Evolutionary conservation across 2,888 invertebrate genomes (phyloP), one percentile per base, ranked within the genome.

Genomic region (Phalera bucephala): DNA sequence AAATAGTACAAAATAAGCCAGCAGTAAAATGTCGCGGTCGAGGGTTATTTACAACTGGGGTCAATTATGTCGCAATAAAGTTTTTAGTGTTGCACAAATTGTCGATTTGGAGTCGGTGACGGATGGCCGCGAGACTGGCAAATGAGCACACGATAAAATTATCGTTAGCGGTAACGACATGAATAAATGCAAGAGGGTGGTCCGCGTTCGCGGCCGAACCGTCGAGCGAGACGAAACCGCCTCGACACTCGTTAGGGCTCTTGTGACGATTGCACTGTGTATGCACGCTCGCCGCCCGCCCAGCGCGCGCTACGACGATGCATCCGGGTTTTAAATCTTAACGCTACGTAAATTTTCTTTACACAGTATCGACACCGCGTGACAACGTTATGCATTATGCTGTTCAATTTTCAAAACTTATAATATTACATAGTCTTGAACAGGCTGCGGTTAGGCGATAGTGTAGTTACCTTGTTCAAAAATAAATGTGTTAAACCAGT

Each of bases 61-160:
- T 85, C 88, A 86, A 88, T 87, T 87, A 87, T 79, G 81, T 72
- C 64, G 80, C 80, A 80, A 86, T 89, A 87, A 87, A 86, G 80
- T 80, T 87, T 86, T 87, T 85, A 88, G 85, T 86, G 81, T 78
- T 80, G 79, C 78, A 81, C 86, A 85, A 88, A 87, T 89, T 83
- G 86, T 74, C 86, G 85, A 83, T 87, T 86, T 83, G 80, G 78
- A 72, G 70, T 73, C 76, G 72, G 79, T 87, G 88, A 89, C 86
- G 85, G 81, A 88, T 88, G 80, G 83, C 72, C 80, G 76, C 79
- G 81, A 81, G 80, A 72, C 83, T 80, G 85, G 83, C 83, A 89
- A 90, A 90, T 90, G 89, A 90, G 90, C 89, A 88, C 86, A 85
- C 89, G 89, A 90, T 90, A 90, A 90, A 90, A 90, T 90, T 89